Evolutionary conservation across 2,113 vertebrate species (phyloP).

Genomic region (Eonycteris spelaea): DNA sequence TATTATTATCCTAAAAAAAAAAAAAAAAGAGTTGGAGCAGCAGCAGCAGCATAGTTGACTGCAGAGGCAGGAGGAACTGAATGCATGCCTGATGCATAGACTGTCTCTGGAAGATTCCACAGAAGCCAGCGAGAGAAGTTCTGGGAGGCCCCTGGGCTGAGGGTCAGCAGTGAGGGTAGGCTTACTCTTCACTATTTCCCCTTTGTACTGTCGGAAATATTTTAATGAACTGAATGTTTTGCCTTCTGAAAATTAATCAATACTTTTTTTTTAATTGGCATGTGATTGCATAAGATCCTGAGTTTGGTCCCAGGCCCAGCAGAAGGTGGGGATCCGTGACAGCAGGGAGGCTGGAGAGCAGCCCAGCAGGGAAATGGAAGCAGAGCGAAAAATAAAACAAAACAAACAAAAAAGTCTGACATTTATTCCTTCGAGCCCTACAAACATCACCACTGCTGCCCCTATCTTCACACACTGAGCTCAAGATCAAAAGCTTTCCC

Average conservation of each 20-base stretch:
- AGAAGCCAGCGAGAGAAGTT: not conserved
- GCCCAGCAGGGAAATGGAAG: not conserved
- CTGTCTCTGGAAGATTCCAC: not conserved
- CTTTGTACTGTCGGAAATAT: not conserved
- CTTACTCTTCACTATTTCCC: not conserved
- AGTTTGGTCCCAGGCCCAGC: not conserved
- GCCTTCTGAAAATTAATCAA: slow-evolving; percentile 16
- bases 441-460: not conserved
- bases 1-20: not conserved
- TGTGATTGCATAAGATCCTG: not conserved
- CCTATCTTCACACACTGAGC: not conserved
- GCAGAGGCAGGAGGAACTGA: not conserved
- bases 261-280: not conserved
- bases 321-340: not conserved
- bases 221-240: slow-evolving; percentile 25
- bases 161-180: not conserved
- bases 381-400: not conserved
- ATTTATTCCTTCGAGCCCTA: not conserved
- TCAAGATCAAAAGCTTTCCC: not conserved
- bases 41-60: not conserved
- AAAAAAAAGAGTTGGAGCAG: not conserved
- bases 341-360: not conserved
- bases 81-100: fast-evolving
- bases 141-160: not conserved
- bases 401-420: not conserved